These are phyloP conservation scores for Hypothenemus hampei DNA, from an alignment of 1,140 invertebrate species.

Conservation along the genomic window DNA sequence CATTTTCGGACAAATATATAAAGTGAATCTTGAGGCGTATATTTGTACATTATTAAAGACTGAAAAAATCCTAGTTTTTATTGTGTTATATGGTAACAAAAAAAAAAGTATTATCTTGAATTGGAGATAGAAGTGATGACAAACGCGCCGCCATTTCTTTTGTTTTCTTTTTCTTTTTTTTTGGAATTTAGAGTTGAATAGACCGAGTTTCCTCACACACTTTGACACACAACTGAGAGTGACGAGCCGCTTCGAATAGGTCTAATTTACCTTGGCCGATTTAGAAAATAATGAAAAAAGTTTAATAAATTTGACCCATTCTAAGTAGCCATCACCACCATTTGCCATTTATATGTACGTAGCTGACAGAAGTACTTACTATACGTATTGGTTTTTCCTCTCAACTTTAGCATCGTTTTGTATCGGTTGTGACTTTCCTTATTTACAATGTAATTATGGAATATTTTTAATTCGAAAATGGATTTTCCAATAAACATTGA, in stretches of 20 bases:
- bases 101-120: slow-evolving; percentile 34
- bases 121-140: slow-evolving; percentile 16
- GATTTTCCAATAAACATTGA: slow-evolving; percentile 22
- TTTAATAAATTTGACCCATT: slow-evolving; percentile 4
- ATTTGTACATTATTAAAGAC: slow-evolving; percentile 45
- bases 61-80: slow-evolving; percentile 43
- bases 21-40: slow-evolving; percentile 37
- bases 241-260: slow-evolving; percentile 2
- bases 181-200: slow-evolving; percentile 20
- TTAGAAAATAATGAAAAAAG: not conserved
- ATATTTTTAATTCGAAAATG: slow-evolving; percentile 5
- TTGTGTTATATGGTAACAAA: slow-evolving; percentile 39
- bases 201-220: slow-evolving; percentile 13
- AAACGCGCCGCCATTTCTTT: slow-evolving; percentile 23
- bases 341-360: slow-evolving; percentile 24
- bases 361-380: slow-evolving; percentile 26
- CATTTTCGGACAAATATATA: slow-evolving; percentile 29
- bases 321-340: slow-evolving; percentile 7
- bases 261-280: not conserved
- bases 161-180: no score
- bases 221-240: slow-evolving; percentile 9
- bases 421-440: slow-evolving; percentile 31
- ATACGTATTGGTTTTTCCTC: slow-evolving; percentile 16
- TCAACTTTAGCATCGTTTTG: slow-evolving; percentile 27
- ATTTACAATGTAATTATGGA: slow-evolving; percentile 24